A percentile compares a stretch with the other conserved stretches of the same genome.
These are phyloP conservation scores for Augochlorella aurata DNA, from an alignment of 2,888 invertebrate species.

Conservation along the genomic window DNA sequence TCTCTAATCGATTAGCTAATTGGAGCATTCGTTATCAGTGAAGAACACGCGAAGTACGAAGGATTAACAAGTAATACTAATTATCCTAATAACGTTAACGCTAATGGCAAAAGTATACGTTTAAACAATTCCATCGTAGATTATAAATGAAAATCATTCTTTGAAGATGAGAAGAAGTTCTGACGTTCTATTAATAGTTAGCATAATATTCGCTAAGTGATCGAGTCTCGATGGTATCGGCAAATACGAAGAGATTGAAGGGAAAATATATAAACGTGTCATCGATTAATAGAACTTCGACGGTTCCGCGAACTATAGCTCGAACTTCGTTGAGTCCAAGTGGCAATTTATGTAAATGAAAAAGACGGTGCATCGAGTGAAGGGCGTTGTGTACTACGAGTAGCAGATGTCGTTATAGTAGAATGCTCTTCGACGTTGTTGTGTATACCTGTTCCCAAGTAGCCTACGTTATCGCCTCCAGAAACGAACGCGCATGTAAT, in stretches of 20 bases:
- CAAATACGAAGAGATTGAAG: background rate
- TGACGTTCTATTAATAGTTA: conserved; percentile 6
- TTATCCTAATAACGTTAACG: conserved; percentile 4
- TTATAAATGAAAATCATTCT: conserved; percentile 1
- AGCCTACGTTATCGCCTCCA: conserved; percentile 70
- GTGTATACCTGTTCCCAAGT: conserved; percentile 57
- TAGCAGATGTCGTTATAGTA: conserved; percentile 53
- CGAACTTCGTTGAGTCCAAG: conserved; percentile 47
- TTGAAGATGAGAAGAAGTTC: background rate
- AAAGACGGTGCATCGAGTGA: background rate
- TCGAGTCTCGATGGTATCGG: background rate
- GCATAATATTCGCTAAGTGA: conserved; percentile 4
- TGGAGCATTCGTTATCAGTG: background rate
- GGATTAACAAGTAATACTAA: background rate
- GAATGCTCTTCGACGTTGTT: conserved; percentile 72
- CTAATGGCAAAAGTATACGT: conserved; percentile 2
- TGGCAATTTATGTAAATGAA: conserved; percentile 10
- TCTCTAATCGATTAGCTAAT: background rate
- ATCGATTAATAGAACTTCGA: conserved; percentile 32
- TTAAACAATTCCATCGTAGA: conserved; percentile 27
- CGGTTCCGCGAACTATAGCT: conserved; percentile 51
- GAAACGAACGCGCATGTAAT: conserved; percentile 58
- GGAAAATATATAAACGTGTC: conserved; percentile 17
- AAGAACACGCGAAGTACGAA: background rate
- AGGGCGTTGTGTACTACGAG: conserved; percentile 36